Evolutionary conservation across 1,140 invertebrate species (phyloP).

Genomic region (Metopolophium dirhodum): DNA sequence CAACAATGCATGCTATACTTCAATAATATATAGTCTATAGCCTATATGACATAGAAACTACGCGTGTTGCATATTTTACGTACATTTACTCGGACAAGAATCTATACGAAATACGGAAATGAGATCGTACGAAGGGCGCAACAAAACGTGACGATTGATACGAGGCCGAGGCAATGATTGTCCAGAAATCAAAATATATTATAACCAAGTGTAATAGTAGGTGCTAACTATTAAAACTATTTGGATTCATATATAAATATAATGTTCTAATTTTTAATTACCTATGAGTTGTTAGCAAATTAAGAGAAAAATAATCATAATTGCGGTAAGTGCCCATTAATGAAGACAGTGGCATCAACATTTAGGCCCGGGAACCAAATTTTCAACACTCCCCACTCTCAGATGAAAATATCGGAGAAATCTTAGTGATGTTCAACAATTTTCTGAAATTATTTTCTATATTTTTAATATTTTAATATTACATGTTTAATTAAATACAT

Average conservation of each 20-base stretch:
- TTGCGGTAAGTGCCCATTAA: too few species aligned
- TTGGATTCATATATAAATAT: neutral
- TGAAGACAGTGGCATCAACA: too few species aligned
- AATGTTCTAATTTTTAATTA: neutral
- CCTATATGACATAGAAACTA: neutral
- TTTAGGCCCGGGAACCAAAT: too few species aligned
- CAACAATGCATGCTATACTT: neutral
- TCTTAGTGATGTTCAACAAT: too few species aligned
- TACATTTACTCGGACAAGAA: neutral
- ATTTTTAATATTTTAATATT: too few species aligned
- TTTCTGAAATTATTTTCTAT: too few species aligned
- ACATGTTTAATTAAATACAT: too few species aligned
- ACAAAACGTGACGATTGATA: neutral
- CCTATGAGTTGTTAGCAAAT: neutral
- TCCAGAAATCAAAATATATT: constrained; percentile 63
- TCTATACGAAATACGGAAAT: neutral
- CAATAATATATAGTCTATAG: neutral
- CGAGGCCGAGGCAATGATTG: neutral
- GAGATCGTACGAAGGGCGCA: neutral
- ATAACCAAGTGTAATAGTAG: neutral
- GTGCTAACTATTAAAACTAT: neutral
- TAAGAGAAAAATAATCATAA: too few species aligned
- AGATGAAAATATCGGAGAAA: too few species aligned
- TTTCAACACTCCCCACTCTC: too few species aligned
- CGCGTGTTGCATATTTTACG: neutral